phyloP scores from a whole-genome alignment of 1,140 invertebrate species.

The Tetranychus cinnabarinus region DNA sequence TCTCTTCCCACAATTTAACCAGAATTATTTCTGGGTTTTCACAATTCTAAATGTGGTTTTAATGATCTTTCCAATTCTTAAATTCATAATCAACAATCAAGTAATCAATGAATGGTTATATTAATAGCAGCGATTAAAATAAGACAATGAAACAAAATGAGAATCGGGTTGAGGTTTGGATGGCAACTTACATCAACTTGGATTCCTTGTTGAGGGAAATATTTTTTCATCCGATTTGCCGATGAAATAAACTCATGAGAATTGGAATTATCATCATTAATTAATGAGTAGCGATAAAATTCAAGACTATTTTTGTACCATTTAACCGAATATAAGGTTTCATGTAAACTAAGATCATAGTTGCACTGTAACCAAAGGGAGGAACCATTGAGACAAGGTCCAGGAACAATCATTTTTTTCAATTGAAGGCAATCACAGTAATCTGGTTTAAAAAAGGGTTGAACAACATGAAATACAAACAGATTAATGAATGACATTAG shows the following conservation, averaged over 20 bases:
- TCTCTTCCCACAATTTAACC: too few relatives aligned
- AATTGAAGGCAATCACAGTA: background rate
- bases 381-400: constrained; percentile 6
- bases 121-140: background rate
- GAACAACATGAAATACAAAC: background rate
- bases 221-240: constrained; percentile 6
- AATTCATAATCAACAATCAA: too few relatives aligned
- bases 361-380: constrained; percentile 18
- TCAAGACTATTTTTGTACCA: constrained; percentile 16
- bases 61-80: too few relatives aligned
- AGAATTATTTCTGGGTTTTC: too few relatives aligned
- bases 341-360: constrained; percentile 16
- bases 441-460: background rate
- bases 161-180: too few relatives aligned
- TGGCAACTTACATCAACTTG: constrained; percentile 12
- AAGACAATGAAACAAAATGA: too few relatives aligned
- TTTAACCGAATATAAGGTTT: constrained; percentile 21
- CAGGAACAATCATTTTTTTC: constrained; percentile 8
- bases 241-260: too few relatives aligned
- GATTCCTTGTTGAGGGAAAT: constrained; percentile 6
- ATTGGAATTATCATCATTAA: background rate
- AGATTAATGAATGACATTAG: background rate
- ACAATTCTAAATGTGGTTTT: too few relatives aligned
- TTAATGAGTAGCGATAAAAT: constrained; percentile 11
- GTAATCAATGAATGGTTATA: background rate